Percentiles rank a stretch among this genome's conserved stretches.
Conservation (phyloP, 2,888 invertebrate genomes). For the Mactromeris polynyma region DNA sequence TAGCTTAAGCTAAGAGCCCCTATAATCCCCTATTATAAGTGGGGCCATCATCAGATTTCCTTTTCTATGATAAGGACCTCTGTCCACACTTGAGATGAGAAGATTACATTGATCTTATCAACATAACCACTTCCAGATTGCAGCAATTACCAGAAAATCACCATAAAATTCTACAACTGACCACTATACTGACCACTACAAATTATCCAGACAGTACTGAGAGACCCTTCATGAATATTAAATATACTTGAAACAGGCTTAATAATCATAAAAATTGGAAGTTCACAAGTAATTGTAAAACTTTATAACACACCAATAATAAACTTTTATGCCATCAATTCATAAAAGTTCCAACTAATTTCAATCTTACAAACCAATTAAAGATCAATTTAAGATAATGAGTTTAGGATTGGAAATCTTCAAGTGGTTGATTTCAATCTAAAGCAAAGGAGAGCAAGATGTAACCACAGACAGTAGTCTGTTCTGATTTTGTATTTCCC, state of each 20-base stretch:
- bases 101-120: conserved; percentile 37
- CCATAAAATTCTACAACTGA: conserved; percentile 32
- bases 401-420: background rate
- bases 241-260: background rate
- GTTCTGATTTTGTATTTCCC: background rate
- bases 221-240: conserved; percentile 17
- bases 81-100: conserved; percentile 33
- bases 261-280: background rate
- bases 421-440: background rate
- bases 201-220: background rate
- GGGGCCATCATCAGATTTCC: conserved; percentile 19
- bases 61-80: background rate
- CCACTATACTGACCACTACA: background rate
- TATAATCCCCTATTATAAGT: conserved; percentile 1
- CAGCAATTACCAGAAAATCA: conserved; percentile 24
- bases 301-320: background rate
- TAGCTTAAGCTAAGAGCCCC: background rate
- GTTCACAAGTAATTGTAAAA: conserved; percentile 22
- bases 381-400: background rate
- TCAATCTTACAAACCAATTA: background rate
- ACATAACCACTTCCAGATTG: conserved; percentile 36
- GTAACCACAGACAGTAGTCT: background rate
- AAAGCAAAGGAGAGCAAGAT: background rate
- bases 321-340: background rate
- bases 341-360: conserved; percentile 31